Conservation (phyloP, 2,797 vertebrate genomes). For the Sebastes aleutianus region DNA sequence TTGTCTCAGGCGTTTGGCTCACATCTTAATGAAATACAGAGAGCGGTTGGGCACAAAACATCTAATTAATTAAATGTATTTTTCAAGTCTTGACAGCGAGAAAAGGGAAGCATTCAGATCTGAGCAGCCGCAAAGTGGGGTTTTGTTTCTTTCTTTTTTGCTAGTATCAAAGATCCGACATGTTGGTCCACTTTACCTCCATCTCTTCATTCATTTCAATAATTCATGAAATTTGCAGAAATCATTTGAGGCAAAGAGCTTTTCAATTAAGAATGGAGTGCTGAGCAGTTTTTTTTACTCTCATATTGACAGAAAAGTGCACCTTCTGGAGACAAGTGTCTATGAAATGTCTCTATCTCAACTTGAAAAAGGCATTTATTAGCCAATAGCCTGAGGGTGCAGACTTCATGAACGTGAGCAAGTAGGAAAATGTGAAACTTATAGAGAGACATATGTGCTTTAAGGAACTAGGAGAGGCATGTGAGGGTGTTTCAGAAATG, state of each 20-base stretch:
- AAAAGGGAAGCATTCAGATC: slow-evolving; percentile 11
- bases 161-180: slow-evolving; percentile 57
- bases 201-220: slow-evolving; percentile 72
- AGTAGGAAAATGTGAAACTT: neutral
- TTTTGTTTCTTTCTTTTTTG: neutral
- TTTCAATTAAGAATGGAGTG: slow-evolving; percentile 72
- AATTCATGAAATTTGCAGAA: slow-evolving; percentile 71
- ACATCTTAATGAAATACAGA: slow-evolving; percentile 21
- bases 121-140: slow-evolving; percentile 15
- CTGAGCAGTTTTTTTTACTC: slow-evolving; percentile 9
- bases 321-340: slow-evolving; percentile 45
- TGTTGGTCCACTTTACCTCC: slow-evolving; percentile 56
- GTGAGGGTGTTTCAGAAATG: neutral
- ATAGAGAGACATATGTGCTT: neutral
- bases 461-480: neutral
- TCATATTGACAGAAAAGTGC: slow-evolving; percentile 46
- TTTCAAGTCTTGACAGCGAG: slow-evolving; percentile 32
- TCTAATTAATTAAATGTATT: slow-evolving; percentile 44
- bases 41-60: neutral
- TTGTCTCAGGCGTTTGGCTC: slow-evolving; percentile 11
- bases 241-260: slow-evolving; percentile 71
- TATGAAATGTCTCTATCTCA: slow-evolving; percentile 46
- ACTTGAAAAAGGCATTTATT: slow-evolving; percentile 38
- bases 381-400: neutral
- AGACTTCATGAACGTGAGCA: slow-evolving; percentile 7